Evolutionary conservation across 1,140 invertebrate species (phyloP), one percentile per base, ranked within the genome.

Genomic region (Solenopsis invicta): DNA sequence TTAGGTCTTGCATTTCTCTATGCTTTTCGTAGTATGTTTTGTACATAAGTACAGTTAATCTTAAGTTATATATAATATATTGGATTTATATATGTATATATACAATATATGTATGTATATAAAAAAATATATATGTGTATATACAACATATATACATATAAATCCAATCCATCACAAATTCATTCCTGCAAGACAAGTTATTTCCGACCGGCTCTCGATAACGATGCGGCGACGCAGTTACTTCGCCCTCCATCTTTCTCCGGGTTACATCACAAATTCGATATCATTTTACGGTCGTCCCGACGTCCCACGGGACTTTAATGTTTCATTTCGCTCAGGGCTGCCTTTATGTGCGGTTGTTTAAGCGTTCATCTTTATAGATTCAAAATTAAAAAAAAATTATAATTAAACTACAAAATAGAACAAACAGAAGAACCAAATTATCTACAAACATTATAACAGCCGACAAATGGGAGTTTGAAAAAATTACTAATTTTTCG

Each of bases 261-360:
- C 59, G 4, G 18, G 37, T 29, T 48, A 59, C 59, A 54, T 80
- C 75, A 78, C 52, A 86, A 89, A 89, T 89, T 90, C 71, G 77
- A 90, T 89, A 87, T 90, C 88, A 76, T 89, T 90, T 90, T 81
- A 87, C 69, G 85, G 71, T 78, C 77, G 48, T 56, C 18, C 29
- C 52, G 54, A 41, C 61, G 67, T 86, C 87, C n/a, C 67, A 48
- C 8, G 75, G 45, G 56, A 85, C 29, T 59, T n/a, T 59, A 75
- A 64, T 41, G 61, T 74, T 76, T 87, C 45, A 88, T 90, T 88
- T 89, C 9, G 48, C 13, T 50, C 69, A 62, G 56, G 37, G 29
- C 24, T 84, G 41, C 8, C 54, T 82, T 82, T 82, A 75, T 50
- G 18, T 21, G 18, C 1, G 13, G 2, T 18, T 74, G 10, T 61